Percentiles rank a stretch among this genome's conserved stretches.
Evolutionary conservation across 2,888 invertebrate species (phyloP).

Genomic region (Ormyrus nitidulus): DNA sequence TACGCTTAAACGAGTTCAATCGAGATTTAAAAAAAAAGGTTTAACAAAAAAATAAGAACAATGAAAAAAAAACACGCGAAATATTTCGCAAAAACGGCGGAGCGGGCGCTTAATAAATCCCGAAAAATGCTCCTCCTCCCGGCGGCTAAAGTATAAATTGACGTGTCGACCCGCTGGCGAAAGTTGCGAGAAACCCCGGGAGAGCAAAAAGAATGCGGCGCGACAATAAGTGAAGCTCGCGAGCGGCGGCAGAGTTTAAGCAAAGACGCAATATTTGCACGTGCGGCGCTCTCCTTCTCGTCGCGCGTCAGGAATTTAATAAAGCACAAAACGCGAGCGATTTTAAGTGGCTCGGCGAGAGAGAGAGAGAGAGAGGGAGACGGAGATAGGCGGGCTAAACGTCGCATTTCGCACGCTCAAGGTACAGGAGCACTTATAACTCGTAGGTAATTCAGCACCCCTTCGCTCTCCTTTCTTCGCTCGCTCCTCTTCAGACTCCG

Average conservation of each 20-base stretch:
- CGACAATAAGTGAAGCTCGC: conserved; percentile 38
- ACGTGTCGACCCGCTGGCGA: no score
- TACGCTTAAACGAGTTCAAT: no score
- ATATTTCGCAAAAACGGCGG: no score
- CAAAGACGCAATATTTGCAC: conserved; percentile 70
- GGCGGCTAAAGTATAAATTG: no score
- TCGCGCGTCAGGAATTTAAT: conserved; percentile 74
- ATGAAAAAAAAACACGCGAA: no score
- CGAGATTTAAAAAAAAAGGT: no score
- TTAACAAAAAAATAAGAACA: no score
- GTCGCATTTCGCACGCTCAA: conserved; percentile 46
- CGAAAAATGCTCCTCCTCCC: no score
- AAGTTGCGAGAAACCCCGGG: no score
- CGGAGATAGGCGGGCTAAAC: conserved; percentile 34
- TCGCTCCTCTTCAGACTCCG: background rate
- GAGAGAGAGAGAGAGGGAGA: conserved; percentile 6
- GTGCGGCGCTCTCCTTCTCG: conserved; percentile 61
- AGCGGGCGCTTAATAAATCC: no score
- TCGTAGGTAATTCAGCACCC: conserved; percentile 37
- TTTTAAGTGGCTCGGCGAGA: conserved; percentile 47
- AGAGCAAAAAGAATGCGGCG: conserved; percentile 30
- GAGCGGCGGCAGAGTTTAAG: conserved; percentile 35
- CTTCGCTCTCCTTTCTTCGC: conserved; percentile 2
- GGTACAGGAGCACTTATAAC: conserved; percentile 24
- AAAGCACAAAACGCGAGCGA: conserved; percentile 65